phyloP scores from a whole-genome alignment of 2,113 vertebrate species.

The Phainopepla nitens region DNA sequence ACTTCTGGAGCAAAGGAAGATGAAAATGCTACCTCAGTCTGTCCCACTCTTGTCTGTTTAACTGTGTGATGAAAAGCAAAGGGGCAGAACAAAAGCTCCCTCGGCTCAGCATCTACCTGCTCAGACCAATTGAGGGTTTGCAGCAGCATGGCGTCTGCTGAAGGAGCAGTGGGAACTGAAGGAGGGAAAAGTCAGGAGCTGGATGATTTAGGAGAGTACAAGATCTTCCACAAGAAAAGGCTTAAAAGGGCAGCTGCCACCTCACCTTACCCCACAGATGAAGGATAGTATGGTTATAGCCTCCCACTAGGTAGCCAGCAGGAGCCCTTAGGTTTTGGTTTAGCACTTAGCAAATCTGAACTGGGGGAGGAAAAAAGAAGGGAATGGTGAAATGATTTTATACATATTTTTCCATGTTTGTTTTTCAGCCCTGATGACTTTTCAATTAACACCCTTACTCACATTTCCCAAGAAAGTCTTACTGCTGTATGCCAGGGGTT shows the following conservation, averaged over 20 bases:
- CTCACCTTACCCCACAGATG: neutral
- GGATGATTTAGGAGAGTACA: neutral
- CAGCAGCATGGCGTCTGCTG: neutral
- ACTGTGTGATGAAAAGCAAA: neutral
- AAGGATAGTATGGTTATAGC: neutral
- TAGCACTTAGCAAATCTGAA: neutral
- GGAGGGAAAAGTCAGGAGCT: neutral
- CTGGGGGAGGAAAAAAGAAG: rapidly evolving
- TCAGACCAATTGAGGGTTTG: neutral
- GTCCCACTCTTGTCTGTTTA: neutral
- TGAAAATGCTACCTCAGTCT: neutral
- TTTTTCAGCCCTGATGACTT: neutral
- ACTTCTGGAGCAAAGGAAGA: neutral
- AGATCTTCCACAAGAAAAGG: neutral
- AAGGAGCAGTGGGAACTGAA: neutral
- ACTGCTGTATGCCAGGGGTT: neutral
- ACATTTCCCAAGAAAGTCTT: neutral
- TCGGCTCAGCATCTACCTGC: neutral
- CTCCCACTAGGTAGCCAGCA: neutral
- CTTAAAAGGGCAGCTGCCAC: neutral
- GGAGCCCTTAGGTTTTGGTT: neutral
- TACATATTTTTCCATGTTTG: neutral
- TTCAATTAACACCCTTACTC: neutral
- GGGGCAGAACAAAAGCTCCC: neutral
- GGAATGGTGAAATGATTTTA: neutral